Evolutionary conservation across 2,797 vertebrate species (phyloP).

Genomic region (Bovichtus diacanthus): DNA sequence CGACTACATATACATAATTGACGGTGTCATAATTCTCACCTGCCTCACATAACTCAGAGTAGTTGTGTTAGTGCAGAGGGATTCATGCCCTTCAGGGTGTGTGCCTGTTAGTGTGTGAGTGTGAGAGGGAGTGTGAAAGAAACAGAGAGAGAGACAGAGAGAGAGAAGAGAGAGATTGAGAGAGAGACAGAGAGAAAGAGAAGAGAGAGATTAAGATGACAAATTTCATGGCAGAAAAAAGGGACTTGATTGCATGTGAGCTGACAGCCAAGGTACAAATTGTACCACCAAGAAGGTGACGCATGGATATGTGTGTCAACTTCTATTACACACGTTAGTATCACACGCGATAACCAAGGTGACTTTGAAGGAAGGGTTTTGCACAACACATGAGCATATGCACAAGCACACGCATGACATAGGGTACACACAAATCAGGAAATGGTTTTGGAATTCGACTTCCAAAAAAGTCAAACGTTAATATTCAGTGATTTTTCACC

Average conservation of each 20-base stretch:
- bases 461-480: too few species aligned
- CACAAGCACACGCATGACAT: not conserved
- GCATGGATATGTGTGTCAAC: slow-evolving; percentile 33
- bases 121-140: slow-evolving; percentile 12
- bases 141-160: not conserved
- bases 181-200: not conserved
- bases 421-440: not conserved
- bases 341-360: slow-evolving; percentile 7
- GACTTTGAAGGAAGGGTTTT: slow-evolving; percentile 34
- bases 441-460: too few species aligned
- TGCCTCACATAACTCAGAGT: slow-evolving; percentile 56
- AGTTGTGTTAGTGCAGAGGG: slow-evolving; percentile 28
- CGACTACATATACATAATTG: slow-evolving; percentile 45
- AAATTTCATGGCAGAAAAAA: slow-evolving; percentile 34
- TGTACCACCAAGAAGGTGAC: slow-evolving; percentile 38
- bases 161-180: slow-evolving; percentile 19
- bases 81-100: slow-evolving; percentile 31
- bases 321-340: slow-evolving; percentile 38
- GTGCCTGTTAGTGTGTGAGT: slow-evolving; percentile 1
- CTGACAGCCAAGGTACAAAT: slow-evolving; percentile 42
- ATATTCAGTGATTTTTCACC: too few species aligned
- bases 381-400: not conserved
- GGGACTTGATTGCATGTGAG: slow-evolving; percentile 46
- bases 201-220: slow-evolving; percentile 47
- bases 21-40: slow-evolving; percentile 59